These are phyloP conservation scores for Rhagologus leucostigma DNA, from an alignment of 2,113 vertebrate species.

Conservation along the genomic window DNA sequence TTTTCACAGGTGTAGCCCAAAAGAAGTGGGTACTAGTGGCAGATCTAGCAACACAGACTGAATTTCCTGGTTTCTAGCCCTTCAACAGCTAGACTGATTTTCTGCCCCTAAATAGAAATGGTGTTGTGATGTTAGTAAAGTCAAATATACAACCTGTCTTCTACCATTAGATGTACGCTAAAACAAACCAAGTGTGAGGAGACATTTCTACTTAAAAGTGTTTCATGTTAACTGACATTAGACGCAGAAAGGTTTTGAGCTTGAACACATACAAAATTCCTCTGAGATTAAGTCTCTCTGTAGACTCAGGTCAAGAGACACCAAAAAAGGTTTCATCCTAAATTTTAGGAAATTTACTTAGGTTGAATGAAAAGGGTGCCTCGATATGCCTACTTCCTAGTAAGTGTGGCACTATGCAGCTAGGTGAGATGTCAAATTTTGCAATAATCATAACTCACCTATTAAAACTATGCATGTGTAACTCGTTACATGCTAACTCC, in stretches of 20 bases:
- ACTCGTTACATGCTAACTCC: neutral
- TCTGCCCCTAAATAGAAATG: neutral
- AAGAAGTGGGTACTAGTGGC: neutral
- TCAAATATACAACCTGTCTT: neutral
- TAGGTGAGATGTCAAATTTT: neutral
- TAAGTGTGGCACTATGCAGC: neutral
- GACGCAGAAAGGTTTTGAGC: neutral
- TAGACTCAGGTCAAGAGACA: neutral
- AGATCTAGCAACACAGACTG: neutral
- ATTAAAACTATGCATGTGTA: neutral
- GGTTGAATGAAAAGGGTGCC: neutral
- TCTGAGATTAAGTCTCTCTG: neutral
- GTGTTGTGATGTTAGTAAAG: neutral
- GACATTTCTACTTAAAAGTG: neutral
- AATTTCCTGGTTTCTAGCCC: neutral
- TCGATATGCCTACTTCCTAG: neutral
- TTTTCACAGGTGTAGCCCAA: neutral
- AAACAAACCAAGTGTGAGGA: neutral
- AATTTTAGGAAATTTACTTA: neutral
- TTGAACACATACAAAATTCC: neutral
- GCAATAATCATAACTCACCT: neutral
- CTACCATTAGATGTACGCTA: neutral
- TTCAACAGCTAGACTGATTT: neutral
- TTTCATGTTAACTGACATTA: neutral
- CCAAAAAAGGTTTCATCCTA: neutral